Conservation (phyloP, 30 jellyfish, hydroid and myxozoan species). For the Cassiopea xamachana region DNA sequence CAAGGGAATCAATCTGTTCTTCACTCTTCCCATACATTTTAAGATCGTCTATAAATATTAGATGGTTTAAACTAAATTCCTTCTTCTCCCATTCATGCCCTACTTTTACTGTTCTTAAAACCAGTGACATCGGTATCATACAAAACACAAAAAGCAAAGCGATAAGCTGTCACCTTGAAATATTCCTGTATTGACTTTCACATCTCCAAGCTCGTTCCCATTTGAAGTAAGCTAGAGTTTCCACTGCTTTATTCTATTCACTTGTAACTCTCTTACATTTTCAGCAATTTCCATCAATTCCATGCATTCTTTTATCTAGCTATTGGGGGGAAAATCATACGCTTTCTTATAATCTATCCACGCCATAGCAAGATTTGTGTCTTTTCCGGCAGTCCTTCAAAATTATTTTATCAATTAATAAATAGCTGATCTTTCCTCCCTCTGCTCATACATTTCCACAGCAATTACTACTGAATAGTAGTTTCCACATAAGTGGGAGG, state of each 20-base stretch:
- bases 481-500: slow-evolving; percentile 3
- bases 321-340: background rate
- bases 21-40: background rate
- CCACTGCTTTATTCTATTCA: background rate
- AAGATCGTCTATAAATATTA: background rate
- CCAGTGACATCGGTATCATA: background rate
- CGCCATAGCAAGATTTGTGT: slow-evolving; percentile 10
- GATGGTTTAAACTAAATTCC: background rate
- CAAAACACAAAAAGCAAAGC: background rate
- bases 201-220: background rate
- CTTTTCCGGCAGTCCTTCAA: slow-evolving; percentile 16
- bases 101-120: background rate
- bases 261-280: background rate
- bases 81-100: background rate
- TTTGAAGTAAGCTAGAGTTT: background rate
- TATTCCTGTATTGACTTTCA: background rate
- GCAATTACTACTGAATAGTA: slow-evolving; percentile 13
- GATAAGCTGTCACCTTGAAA: background rate
- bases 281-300: background rate
- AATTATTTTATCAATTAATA: background rate
- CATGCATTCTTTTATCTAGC: background rate
- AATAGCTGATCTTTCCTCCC: background rate
- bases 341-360: background rate
- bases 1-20: too few relatives aligned
- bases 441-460: background rate